phyloP scores from a whole-genome alignment of 2,888 invertebrate genomes.

The Chromoteleia sp. region DNA sequence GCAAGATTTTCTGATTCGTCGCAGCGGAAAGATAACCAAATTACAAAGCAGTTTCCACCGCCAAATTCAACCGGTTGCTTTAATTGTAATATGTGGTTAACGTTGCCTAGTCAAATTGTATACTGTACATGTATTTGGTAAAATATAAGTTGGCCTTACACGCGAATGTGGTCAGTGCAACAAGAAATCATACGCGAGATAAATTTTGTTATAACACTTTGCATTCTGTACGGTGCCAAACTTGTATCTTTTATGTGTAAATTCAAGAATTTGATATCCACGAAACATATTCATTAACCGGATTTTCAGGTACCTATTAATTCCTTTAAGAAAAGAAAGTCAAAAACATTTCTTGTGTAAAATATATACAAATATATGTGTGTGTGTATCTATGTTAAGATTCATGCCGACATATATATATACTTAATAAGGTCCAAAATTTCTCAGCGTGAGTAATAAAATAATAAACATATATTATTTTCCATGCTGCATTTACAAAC shows the following conservation, averaged over 20 bases:
- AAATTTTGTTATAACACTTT: slow-evolving; percentile 28
- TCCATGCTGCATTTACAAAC: too few species aligned
- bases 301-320: neutral
- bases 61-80: neutral
- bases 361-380: too few species aligned
- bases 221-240: slow-evolving; percentile 10
- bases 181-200: slow-evolving; percentile 7
- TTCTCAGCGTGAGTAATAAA: too few species aligned
- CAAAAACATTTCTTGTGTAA: too few species aligned
- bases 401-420: too few species aligned
- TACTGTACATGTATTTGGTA: slow-evolving; percentile 1
- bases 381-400: too few species aligned
- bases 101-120: slow-evolving; percentile 19
- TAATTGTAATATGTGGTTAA: slow-evolving; percentile 28
- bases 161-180: slow-evolving; percentile 21
- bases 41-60: neutral
- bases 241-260: slow-evolving; percentile 2
- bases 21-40: neutral
- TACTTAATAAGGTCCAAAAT: too few species aligned
- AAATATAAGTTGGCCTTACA: slow-evolving; percentile 29
- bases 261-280: slow-evolving; percentile 10
- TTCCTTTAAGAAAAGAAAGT: too few species aligned
- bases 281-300: slow-evolving; percentile 20
- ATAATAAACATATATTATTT: too few species aligned
- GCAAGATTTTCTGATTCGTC: neutral